Evolutionary conservation across 2,888 invertebrate genomes (phyloP).

Genomic region (Calliopum simillimum): DNA sequence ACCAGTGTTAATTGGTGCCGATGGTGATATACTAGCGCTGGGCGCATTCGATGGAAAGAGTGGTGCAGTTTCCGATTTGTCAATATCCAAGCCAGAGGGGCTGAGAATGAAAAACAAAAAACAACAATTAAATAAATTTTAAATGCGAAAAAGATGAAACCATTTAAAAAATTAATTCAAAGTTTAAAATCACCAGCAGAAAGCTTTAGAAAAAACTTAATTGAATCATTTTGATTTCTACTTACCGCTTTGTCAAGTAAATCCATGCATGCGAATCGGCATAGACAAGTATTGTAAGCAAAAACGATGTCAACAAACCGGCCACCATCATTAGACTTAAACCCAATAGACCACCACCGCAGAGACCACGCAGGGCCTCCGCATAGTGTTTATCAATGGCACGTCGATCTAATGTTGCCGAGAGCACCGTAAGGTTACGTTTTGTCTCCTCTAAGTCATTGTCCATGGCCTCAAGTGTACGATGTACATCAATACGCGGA

Average conservation of each 20-base stretch:
- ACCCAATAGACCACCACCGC: conserved; percentile 85
- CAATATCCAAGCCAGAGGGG: conserved; percentile 57
- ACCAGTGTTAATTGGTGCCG: conserved; percentile 58
- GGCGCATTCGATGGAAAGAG: conserved; percentile 65
- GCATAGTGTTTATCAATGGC: conserved; percentile 86
- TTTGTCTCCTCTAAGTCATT: conserved; percentile 65
- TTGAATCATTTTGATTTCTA: too few relatives aligned
- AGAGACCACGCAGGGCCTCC: conserved; percentile 81
- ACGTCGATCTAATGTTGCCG: conserved; percentile 83
- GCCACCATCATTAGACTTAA: conserved; percentile 88
- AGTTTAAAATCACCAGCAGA: conserved; percentile 21
- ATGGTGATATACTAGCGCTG: conserved; percentile 65
- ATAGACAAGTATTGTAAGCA: conserved; percentile 92
- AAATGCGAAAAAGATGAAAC: conserved; percentile 5
- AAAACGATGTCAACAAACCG: conserved; percentile 86
- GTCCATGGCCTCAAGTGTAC: conserved; percentile 62
- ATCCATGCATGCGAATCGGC: conserved; percentile 98
- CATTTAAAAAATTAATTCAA: conserved; percentile 1
- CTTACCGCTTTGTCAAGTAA: conserved; percentile 89
- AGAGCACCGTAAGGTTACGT: conserved; percentile 66
- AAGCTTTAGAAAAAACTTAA: not conserved
- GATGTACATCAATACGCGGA: conserved; percentile 64
- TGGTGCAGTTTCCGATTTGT: conserved; percentile 67
- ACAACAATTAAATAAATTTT: conserved; percentile 5
- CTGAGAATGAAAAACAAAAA: conserved; percentile 44